These are phyloP conservation scores for Sinhomidia bicolor DNA, from an alignment of 2,888 invertebrate genomes.

Conservation along the genomic window DNA sequence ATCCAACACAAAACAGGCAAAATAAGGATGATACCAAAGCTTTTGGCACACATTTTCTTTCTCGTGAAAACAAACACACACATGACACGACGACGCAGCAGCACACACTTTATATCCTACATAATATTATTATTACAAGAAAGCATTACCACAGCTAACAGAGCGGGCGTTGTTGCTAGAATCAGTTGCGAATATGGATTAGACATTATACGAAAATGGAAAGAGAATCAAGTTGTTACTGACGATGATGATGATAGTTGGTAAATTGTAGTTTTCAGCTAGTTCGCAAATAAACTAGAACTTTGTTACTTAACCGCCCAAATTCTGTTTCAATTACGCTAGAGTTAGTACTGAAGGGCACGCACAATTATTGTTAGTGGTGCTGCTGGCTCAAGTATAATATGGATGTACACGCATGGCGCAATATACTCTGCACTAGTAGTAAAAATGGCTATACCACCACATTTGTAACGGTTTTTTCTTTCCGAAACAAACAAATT, in stretches of 20 bases:
- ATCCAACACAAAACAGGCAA: neutral
- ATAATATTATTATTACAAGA: neutral
- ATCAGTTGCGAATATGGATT: neutral
- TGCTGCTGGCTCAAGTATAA: too few species aligned
- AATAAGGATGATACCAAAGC: neutral
- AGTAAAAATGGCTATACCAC: neutral
- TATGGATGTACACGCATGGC: neutral
- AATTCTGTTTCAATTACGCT: neutral
- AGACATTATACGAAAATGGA: neutral
- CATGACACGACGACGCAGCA: neutral
- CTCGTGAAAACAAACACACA: neutral
- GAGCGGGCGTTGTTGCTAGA: neutral
- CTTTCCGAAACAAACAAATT: constrained; percentile 17
- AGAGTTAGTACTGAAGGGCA: constrained; percentile 15
- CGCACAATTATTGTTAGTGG: constrained; percentile 40
- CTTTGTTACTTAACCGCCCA: neutral
- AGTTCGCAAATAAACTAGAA: neutral
- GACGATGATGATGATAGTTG: constrained; percentile 16
- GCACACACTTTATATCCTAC: neutral
- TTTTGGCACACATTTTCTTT: constrained; percentile 11
- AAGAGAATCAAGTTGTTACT: neutral
- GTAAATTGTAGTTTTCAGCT: constrained; percentile 35
- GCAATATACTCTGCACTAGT: neutral
- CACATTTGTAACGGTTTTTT: neutral
- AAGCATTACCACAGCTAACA: neutral